Evolutionary conservation across 2,888 invertebrate species (phyloP).

Genomic region (Zaprionus lineosus): DNA sequence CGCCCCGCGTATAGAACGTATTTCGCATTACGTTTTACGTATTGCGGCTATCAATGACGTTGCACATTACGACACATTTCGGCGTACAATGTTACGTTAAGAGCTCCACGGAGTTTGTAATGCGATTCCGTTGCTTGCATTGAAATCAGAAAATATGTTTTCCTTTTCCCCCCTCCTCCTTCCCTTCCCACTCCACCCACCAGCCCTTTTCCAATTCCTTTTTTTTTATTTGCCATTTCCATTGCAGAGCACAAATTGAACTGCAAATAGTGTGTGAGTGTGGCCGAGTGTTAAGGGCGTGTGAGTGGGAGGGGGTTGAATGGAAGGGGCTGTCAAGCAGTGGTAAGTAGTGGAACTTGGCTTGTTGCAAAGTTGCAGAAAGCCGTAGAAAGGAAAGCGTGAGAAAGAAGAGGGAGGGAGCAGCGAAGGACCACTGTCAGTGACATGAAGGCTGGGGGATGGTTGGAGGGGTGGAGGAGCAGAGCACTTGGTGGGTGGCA

Average conservation of each 20-base stretch:
- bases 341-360: constrained; percentile 1
- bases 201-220: too few species aligned
- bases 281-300: constrained; percentile 16
- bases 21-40: constrained; percentile 28
- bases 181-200: too few species aligned
- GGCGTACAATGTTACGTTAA: constrained; percentile 46
- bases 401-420: too few species aligned
- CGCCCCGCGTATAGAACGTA: constrained; percentile 20
- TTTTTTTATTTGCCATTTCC: constrained; percentile 60
- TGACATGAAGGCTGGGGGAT: too few species aligned
- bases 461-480: constrained; percentile 33
- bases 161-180: too few species aligned
- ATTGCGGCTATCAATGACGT: constrained; percentile 35
- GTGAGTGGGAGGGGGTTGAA: neutral
- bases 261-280: constrained; percentile 59
- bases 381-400: too few species aligned
- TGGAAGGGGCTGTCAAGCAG: neutral
- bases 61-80: constrained; percentile 52
- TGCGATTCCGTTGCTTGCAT: constrained; percentile 39
- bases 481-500: constrained; percentile 13
- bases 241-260: constrained; percentile 71
- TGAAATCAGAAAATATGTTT: constrained; percentile 46
- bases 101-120: constrained; percentile 30
- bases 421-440: too few species aligned
- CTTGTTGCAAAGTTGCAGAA: constrained; percentile 7